These are phyloP conservation scores for Tamias sibiricus DNA, from an alignment of 2,113 vertebrate species.

Conservation along the genomic window DNA sequence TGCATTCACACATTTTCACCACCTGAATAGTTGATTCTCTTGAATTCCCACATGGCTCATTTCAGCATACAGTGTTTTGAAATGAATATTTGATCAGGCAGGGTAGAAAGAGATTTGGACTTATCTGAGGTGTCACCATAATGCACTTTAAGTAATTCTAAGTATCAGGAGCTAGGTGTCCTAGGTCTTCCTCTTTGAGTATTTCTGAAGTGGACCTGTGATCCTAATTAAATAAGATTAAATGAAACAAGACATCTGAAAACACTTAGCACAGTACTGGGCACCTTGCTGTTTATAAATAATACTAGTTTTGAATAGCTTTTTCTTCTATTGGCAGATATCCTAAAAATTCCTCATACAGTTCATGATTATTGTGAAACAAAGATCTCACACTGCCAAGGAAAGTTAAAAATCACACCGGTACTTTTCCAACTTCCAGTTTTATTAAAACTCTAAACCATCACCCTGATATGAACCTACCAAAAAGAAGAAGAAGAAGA, in stretches of 20 bases:
- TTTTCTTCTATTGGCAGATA: neutral
- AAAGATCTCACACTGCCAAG: neutral
- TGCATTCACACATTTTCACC: constrained; percentile 89
- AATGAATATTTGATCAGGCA: constrained; percentile 87
- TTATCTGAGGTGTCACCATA: constrained; percentile 85
- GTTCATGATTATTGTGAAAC: neutral
- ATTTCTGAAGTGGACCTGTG: constrained; percentile 42
- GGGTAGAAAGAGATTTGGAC: constrained; percentile 79
- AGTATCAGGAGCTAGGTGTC: constrained; percentile 62
- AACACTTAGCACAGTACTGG: neutral
- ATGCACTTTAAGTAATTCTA: constrained; percentile 80
- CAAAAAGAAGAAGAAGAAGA: neutral
- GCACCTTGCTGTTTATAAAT: constrained; percentile 16
- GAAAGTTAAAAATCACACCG: neutral
- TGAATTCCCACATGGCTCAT: constrained; percentile 79
- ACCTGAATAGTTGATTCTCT: constrained; percentile 87
- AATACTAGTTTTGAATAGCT: neutral
- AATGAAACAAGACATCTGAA: constrained; percentile 43
- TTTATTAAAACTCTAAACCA: constrained; percentile 14
- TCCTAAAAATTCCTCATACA: neutral
- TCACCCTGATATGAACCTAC: neutral
- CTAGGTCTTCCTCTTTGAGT: neutral
- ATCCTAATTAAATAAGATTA: constrained; percentile 59
- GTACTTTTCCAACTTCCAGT: neutral
- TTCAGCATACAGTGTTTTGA: constrained; percentile 77